phyloP scores from a whole-genome alignment of 2,888 invertebrate species.

The Rhaphigaster nebulosa region DNA sequence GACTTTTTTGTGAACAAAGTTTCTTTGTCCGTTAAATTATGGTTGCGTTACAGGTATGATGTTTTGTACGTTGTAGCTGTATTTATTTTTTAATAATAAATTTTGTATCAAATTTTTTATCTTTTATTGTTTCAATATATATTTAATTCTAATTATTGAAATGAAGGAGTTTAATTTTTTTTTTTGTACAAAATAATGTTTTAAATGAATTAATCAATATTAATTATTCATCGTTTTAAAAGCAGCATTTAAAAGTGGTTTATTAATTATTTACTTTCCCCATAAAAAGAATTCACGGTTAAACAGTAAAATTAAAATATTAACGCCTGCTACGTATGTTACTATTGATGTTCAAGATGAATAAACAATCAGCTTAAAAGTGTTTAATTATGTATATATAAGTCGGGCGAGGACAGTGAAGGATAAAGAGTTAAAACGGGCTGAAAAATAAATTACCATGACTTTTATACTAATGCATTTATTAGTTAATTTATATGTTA shows the following conservation, averaged over 20 bases:
- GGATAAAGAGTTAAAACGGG: constrained; percentile 17
- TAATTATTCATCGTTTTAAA: background rate
- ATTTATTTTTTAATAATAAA: too few species aligned
- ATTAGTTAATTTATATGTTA: constrained; percentile 29
- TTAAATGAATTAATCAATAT: background rate
- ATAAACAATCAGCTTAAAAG: constrained; percentile 5
- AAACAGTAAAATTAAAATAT: background rate
- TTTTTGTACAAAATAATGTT: too few species aligned
- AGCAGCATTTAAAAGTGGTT: background rate
- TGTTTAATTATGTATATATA: constrained; percentile 17
- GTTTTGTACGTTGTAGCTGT: too few species aligned
- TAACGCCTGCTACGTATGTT: background rate
- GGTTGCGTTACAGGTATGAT: too few species aligned
- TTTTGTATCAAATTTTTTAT: too few species aligned
- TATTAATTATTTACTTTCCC: background rate
- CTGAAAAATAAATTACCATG: constrained; percentile 46
- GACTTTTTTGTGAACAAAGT: too few species aligned
- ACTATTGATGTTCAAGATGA: constrained; percentile 11
- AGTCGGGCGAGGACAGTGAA: background rate
- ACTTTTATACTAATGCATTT: constrained; percentile 48
- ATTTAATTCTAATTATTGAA: too few species aligned
- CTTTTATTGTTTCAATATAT: too few species aligned
- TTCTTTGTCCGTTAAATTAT: too few species aligned
- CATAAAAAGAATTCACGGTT: background rate
- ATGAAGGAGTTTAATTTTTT: too few species aligned